phyloP scores from a whole-genome alignment of 2,888 invertebrate genomes.

The Caenorhabditis sp. region DNA sequence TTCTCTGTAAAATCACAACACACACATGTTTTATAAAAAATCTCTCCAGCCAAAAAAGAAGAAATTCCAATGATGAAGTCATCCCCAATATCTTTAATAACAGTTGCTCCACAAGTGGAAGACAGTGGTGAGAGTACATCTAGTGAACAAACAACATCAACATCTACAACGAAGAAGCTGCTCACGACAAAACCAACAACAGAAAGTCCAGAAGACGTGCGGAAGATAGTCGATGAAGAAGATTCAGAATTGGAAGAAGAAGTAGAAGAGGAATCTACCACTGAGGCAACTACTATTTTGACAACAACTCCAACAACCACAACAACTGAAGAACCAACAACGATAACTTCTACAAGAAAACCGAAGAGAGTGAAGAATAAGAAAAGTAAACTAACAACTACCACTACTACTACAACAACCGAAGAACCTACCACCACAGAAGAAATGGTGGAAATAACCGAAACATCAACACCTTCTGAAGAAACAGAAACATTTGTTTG shows the following conservation, averaged over 20 bases:
- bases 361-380: neutral
- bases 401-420: conserved; percentile 24
- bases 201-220: conserved; percentile 34
- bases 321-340: conserved; percentile 13
- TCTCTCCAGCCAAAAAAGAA: conserved; percentile 27
- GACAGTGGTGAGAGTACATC: conserved; percentile 17
- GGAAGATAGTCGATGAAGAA: conserved; percentile 37
- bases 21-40: neutral
- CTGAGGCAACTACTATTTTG: conserved; percentile 13
- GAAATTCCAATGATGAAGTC: conserved; percentile 36
- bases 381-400: conserved; percentile 6
- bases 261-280: conserved; percentile 10
- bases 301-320: conserved; percentile 26
- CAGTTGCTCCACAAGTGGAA: conserved; percentile 29
- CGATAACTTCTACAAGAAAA: conserved; percentile 8
- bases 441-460: conserved; percentile 19
- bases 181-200: conserved; percentile 16
- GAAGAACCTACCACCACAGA: conserved; percentile 18
- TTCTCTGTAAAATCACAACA: too few relatives aligned
- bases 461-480: conserved; percentile 12
- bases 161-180: conserved; percentile 1
- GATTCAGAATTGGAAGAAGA: conserved; percentile 40
- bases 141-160: conserved; percentile 8
- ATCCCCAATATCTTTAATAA: conserved; percentile 36
- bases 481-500: conserved; percentile 39